These are phyloP conservation scores for Alviniconcha marisindica DNA, from an alignment of 1,140 invertebrate species.

Conservation along the genomic window DNA sequence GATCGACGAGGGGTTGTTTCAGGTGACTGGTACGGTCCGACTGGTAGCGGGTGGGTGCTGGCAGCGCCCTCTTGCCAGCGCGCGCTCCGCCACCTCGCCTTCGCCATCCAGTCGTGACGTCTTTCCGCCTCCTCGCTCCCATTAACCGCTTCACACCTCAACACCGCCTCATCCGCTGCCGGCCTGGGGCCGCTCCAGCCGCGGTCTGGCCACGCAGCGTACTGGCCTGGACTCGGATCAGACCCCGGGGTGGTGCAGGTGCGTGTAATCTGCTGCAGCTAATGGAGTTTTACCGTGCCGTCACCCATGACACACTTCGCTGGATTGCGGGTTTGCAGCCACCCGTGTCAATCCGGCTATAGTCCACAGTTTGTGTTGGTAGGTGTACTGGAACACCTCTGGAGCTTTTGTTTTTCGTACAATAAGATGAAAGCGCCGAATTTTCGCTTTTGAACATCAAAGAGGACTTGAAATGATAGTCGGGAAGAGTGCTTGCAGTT, in stretches of 20 bases:
- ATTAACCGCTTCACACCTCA: slow-evolving; percentile 19
- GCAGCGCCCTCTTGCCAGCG: neutral
- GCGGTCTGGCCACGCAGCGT: neutral
- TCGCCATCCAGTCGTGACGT: neutral
- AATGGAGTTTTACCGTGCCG: neutral
- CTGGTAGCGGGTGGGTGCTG: neutral
- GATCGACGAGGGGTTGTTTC: neutral
- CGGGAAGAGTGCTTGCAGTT: too few relatives aligned
- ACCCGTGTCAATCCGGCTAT: too few relatives aligned
- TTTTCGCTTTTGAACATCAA: too few relatives aligned
- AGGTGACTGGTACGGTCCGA: neutral
- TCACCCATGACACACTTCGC: too few relatives aligned
- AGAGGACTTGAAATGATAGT: too few relatives aligned
- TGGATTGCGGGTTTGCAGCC: too few relatives aligned
- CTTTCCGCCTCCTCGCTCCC: neutral
- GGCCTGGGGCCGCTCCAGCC: too few relatives aligned
- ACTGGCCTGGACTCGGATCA: neutral
- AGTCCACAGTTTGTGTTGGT: too few relatives aligned
- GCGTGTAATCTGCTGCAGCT: slow-evolving; percentile 3
- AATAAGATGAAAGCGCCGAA: too few relatives aligned
- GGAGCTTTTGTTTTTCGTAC: too few relatives aligned
- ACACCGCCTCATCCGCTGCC: neutral
- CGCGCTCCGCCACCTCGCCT: slow-evolving; percentile 17
- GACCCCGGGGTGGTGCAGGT: neutral
- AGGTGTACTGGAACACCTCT: too few relatives aligned